Base-by-base conservation (phyloP, 2,888 invertebrate species). In the Gastrophysa polygoni region DNA sequence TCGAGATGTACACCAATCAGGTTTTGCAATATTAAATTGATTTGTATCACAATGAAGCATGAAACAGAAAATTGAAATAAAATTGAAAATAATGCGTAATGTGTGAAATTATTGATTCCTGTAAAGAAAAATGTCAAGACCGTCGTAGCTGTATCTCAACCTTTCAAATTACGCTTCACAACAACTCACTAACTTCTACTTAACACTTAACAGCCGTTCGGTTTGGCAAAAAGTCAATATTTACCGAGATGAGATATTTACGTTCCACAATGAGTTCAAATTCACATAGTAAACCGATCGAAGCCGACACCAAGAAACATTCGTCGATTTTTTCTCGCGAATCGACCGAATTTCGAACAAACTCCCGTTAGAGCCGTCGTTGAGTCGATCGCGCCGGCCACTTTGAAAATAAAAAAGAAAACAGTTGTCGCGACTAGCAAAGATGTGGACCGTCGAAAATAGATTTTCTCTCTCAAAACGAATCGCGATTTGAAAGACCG, bases 361-460 rank as follows among this genome's bases (percentile, higher is more conserved):
- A 28, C 57, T 55, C 57, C 28, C 18, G 57, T 34, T 24, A 38
- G 44, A 28, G 57, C 54, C 34, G 47, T 55, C 56, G 59, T 57
- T 38, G 52, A 57, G 59, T 51, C 61, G 58, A 47, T 64, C 51
- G 55, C 58, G 69, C 66, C 66, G 68, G 67, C 71, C 70, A 68
- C 69, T 43, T 60, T 64, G 61, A 63, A 77, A 77, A 77, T 76
- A 76, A 76, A 75, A 75, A 76, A 74, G 11, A 38, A 69, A 74
- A 72, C 63, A 50, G 57, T 67, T 71, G 73, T 73, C 74, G 70
- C 70, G 68, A 38, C 38, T 3, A n/a, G n/a, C n/a, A n/a, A n/a
- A 62, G 57, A 64, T 56, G 54, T 61, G 63, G 61, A 67, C 72
- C 72, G 70, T 72, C 73, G 68, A 71, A 73, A 75, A 72, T 71